Percentiles rank a stretch among this genome's conserved stretches.
Conservation (phyloP, 2,113 vertebrate genomes). For the Bubo blakistoni region DNA sequence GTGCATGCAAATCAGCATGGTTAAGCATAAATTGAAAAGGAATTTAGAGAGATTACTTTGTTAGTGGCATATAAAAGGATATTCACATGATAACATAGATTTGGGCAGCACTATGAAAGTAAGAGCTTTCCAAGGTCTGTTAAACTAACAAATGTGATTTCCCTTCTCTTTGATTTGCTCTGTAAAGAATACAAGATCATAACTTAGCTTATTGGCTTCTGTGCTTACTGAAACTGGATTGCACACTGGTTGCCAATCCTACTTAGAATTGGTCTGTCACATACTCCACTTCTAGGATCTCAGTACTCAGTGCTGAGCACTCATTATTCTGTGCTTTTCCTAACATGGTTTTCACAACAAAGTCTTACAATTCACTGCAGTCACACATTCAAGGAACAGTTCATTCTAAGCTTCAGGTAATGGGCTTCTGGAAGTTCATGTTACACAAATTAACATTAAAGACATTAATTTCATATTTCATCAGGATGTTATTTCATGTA, state of each 20-base stretch:
- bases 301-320: not conserved
- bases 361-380: not conserved
- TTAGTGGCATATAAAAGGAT: slow-evolving; percentile 16
- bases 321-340: not conserved
- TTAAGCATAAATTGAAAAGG: slow-evolving; percentile 17
- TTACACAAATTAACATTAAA: not conserved
- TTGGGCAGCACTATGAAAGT: not conserved
- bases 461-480: not conserved
- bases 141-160: not conserved
- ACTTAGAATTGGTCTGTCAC: not conserved
- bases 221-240: not conserved
- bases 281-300: not conserved
- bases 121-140: not conserved
- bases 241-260: not conserved
- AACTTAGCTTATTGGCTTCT: not conserved
- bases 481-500: not conserved
- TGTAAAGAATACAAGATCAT: not conserved
- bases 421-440: not conserved
- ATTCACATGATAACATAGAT: not conserved
- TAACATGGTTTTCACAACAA: not conserved
- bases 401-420: not conserved
- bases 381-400: not conserved
- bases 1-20: slow-evolving; percentile 2
- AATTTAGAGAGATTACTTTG: slow-evolving; percentile 20
- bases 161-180: not conserved